Conservation (phyloP, 2,113 vertebrate genomes). For the Cyprinus carpio region DNA sequence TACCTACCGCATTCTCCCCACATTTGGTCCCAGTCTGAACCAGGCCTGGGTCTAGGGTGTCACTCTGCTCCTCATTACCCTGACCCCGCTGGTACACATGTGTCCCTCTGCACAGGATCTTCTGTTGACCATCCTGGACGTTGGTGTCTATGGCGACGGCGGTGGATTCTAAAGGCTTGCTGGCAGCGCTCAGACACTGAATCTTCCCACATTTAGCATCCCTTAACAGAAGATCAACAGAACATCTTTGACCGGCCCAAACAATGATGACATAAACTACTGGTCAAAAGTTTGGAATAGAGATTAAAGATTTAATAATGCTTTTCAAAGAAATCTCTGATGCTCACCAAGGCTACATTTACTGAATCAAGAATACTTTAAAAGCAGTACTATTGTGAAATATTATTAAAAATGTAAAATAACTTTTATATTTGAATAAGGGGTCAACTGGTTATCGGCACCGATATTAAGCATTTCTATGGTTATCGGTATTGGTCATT, state of each 20-base stretch:
- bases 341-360: background rate
- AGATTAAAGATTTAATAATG: background rate
- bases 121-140: conserved; percentile 66
- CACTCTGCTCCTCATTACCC: conserved; percentile 76
- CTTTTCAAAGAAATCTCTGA: background rate
- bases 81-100: conserved; percentile 82
- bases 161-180: conserved; percentile 84
- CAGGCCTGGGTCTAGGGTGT: conserved; percentile 93
- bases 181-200: conserved; percentile 85
- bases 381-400: background rate
- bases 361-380: background rate
- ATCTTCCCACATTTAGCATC: conserved; percentile 95
- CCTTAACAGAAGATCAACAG: conserved; percentile 66
- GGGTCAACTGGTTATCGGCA: no score
- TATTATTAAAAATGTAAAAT: background rate
- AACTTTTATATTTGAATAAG: no score
- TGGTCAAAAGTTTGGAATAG: background rate
- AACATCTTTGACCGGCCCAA: background rate
- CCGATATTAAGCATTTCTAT: no score
- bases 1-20: conserved; percentile 83
- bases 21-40: conserved; percentile 96
- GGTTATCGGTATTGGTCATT: no score
- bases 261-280: background rate
- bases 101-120: conserved; percentile 84
- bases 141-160: conserved; percentile 91